Percentiles rank a stretch among this genome's conserved stretches.
Evolutionary conservation across 2,888 invertebrate genomes (phyloP).

Genomic region (Silvanus unidentatus): DNA sequence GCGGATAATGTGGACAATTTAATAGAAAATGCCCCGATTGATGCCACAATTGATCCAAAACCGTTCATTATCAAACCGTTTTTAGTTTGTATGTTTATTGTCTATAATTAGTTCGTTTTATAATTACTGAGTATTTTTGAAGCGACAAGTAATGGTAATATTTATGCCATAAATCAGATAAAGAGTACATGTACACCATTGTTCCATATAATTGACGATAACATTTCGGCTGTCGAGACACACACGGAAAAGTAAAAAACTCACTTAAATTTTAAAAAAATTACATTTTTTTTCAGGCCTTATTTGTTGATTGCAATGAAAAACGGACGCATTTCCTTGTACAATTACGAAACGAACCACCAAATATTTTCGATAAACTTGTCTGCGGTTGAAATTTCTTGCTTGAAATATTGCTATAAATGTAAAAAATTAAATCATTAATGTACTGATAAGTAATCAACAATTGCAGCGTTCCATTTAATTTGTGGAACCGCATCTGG

Average conservation of each 20-base stretch:
- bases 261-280: constrained; percentile 32
- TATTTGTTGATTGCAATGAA: constrained; percentile 49
- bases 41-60: constrained; percentile 47
- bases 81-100: constrained; percentile 49
- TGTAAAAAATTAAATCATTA: constrained; percentile 7
- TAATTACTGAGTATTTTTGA: no score
- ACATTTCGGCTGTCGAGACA: no score
- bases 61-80: constrained; percentile 54
- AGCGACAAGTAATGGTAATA: no score
- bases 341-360: constrained; percentile 43
- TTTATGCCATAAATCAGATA: no score
- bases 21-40: constrained; percentile 45
- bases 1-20: not conserved
- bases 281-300: constrained; percentile 40
- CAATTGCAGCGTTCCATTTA: constrained; percentile 49
- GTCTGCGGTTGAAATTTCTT: not conserved
- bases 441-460: not conserved
- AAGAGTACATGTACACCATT: no score
- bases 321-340: constrained; percentile 47
- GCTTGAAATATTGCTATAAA: not conserved
- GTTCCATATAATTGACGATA: no score
- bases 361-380: constrained; percentile 16
- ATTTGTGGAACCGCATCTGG: constrained; percentile 57
- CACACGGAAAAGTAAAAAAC: constrained; percentile 38
- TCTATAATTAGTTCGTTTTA: no score